phyloP scores from a whole-genome alignment of 1,140 invertebrate species.

The Saccostrea echinata region DNA sequence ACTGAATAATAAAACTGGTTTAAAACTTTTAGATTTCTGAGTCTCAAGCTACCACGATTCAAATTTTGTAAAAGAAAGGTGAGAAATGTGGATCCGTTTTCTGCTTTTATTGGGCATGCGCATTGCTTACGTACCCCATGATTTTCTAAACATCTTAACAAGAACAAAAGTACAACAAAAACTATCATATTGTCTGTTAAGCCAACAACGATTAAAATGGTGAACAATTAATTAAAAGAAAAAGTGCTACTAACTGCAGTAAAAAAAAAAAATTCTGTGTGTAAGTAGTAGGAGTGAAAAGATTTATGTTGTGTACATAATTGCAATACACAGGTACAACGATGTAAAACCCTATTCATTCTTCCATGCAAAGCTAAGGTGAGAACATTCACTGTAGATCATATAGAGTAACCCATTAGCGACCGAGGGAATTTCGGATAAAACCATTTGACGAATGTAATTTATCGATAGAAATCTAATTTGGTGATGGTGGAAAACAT shows the following conservation, averaged over 20 bases:
- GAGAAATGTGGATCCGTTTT: not conserved
- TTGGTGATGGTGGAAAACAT: not conserved
- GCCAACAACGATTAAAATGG: not conserved
- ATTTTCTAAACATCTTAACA: not conserved
- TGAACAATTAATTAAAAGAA: too few species aligned
- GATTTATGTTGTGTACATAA: not conserved
- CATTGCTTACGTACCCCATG: not conserved
- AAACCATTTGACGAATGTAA: too few species aligned
- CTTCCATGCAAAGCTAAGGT: conserved; percentile 42
- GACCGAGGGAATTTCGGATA: not conserved
- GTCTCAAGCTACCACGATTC: conserved; percentile 10
- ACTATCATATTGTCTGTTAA: not conserved
- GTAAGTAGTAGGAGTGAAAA: not conserved
- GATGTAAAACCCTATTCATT: conserved; percentile 38
- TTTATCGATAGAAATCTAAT: not conserved
- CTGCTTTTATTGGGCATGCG: conserved; percentile 3
- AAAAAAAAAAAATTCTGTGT: not conserved
- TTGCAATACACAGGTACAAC: conserved; percentile 2
- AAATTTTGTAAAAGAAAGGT: conserved; percentile 27
- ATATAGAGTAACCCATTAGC: not conserved
- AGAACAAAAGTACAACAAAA: not conserved
- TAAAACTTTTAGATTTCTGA: conserved; percentile 38
- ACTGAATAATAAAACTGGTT: not conserved
- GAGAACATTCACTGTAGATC: not conserved
- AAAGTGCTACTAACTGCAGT: not conserved